A percentile compares a stretch with the other conserved stretches of the same genome.
These are phyloP conservation scores for Carabus problematicus DNA, from an alignment of 2,888 invertebrate genomes.

Conservation along the genomic window DNA sequence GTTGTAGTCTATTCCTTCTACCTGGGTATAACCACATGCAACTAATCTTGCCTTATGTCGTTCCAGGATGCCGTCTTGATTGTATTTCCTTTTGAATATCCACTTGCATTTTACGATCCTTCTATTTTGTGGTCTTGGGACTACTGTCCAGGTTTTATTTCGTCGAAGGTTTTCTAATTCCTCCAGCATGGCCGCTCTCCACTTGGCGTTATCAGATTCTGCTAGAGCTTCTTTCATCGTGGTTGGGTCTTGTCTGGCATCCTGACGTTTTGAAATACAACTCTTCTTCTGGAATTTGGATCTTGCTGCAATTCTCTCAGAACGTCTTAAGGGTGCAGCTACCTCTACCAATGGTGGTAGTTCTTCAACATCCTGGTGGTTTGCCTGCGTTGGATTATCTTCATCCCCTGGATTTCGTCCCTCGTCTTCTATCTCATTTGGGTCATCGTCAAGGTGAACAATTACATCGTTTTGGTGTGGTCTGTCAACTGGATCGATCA, in stretches of 20 bases:
- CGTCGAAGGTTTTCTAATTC: slow-evolving; percentile 18
- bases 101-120: slow-evolving; percentile 15
- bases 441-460: background rate
- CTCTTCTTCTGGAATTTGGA: background rate
- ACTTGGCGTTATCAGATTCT: slow-evolving; percentile 3
- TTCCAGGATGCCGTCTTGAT: background rate
- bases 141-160: slow-evolving; percentile 15
- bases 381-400: too few relatives aligned
- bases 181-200: slow-evolving; percentile 15
- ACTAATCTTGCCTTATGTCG: background rate
- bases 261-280: background rate
- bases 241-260: background rate
- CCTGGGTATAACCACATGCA: background rate
- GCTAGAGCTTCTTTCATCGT: slow-evolving; percentile 8
- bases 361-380: background rate
- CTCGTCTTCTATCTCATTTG: background rate
- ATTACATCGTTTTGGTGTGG: slow-evolving; percentile 4
- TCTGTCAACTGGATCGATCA: slow-evolving; percentile 2
- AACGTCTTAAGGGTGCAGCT: slow-evolving; percentile 4
- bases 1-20: background rate
- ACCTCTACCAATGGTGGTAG: background rate
- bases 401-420: background rate
- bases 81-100: background rate
- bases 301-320: slow-evolving; percentile 6
- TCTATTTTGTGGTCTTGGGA: slow-evolving; percentile 4